Percentiles rank a stretch among this genome's conserved stretches.
These are phyloP conservation scores for Myioborus melanocephalus DNA, from an alignment of 2,797 vertebrate genomes.

Conservation along the genomic window DNA sequence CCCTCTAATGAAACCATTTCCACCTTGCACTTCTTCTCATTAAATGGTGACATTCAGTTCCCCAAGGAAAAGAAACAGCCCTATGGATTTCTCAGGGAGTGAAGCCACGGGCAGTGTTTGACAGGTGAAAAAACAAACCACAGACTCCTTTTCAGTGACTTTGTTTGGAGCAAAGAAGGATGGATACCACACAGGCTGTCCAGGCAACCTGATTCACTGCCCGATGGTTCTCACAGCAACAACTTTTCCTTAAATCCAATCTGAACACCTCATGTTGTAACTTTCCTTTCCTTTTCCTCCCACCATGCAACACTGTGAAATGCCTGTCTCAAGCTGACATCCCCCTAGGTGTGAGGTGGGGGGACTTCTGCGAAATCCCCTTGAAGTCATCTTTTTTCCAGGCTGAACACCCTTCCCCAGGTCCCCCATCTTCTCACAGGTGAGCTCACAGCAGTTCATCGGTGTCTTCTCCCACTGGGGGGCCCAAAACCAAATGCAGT, in stretches of 20 bases:
- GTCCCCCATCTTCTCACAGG: not conserved
- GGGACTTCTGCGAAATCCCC: not conserved
- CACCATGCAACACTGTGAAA: not conserved
- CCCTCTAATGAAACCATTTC: slow-evolving; percentile 39
- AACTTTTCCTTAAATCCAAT: not conserved
- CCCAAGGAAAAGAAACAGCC: not conserved
- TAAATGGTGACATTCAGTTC: slow-evolving; percentile 21
- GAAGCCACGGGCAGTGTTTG: not conserved
- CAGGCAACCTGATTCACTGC: not conserved
- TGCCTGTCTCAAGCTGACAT: not conserved
- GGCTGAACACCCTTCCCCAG: not conserved
- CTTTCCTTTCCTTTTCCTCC: not conserved
- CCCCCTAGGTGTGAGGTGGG: accelerated
- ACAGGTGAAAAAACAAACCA: not conserved
- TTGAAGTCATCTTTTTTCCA: not conserved
- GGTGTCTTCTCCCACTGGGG: accelerated
- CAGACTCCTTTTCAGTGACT: not conserved
- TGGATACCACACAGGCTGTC: not conserved
- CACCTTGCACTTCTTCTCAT: not conserved
- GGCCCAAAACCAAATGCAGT: not conserved
- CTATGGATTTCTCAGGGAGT: not conserved
- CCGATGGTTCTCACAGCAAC: not conserved
- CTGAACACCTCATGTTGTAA: not conserved
- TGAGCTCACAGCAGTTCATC: not conserved
- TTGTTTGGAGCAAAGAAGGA: not conserved